Conservation (phyloP, 2,797 vertebrate genomes). For the Enteromius unitaeniatus region DNA sequence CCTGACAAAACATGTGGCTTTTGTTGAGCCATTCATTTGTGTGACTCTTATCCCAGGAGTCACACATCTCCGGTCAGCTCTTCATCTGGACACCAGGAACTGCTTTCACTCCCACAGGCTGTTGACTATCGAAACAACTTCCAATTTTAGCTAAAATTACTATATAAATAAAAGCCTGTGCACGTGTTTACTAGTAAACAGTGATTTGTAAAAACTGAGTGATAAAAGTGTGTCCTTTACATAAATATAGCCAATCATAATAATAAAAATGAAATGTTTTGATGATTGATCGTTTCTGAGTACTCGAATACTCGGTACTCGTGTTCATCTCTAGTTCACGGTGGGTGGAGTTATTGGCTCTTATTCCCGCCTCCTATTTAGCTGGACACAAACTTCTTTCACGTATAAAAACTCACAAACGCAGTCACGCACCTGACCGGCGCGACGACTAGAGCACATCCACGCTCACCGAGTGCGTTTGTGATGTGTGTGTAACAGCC, state of each 20-base stretch:
- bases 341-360: not conserved
- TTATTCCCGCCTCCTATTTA: not conserved
- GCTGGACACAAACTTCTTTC: not conserved
- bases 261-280: not conserved
- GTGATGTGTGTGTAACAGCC: not conserved
- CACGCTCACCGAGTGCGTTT: not conserved
- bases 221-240: not conserved
- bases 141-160: not conserved
- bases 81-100: not conserved
- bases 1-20: not conserved
- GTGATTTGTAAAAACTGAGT: not conserved
- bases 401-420: constrained; percentile 7
- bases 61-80: not conserved
- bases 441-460: too few species aligned
- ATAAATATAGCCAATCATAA: not conserved
- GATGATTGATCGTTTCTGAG: constrained; percentile 4
- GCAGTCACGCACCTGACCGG: not conserved
- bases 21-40: not conserved
- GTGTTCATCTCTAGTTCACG: not conserved
- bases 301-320: not conserved
- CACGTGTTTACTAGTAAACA: not conserved
- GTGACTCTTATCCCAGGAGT: not conserved
- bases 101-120: constrained; percentile 8
- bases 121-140: constrained; percentile 9
- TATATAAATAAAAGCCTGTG: not conserved